Conservation (phyloP, 2,113 vertebrate genomes). For the Rhea americana region DNA sequence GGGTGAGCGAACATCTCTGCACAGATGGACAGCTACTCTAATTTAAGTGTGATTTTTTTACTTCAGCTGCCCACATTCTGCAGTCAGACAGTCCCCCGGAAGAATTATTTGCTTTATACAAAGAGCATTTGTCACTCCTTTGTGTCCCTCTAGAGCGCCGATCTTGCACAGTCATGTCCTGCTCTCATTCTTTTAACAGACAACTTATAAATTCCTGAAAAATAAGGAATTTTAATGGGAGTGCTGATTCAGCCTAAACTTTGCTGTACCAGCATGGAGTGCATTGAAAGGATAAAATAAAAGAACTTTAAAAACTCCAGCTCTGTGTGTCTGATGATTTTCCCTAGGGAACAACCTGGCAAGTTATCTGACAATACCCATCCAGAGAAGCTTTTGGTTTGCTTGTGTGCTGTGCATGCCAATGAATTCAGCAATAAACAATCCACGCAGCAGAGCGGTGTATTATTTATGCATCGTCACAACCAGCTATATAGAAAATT, state of each 20-base stretch:
- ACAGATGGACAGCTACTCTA: not conserved
- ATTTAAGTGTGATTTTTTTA: too few species aligned
- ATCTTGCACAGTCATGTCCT: rapidly evolving
- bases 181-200: not conserved
- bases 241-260: conserved; percentile 12
- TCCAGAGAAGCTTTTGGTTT: not conserved
- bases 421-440: not conserved
- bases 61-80: not conserved
- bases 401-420: not conserved
- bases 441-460: not conserved
- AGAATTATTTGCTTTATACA: rapidly evolving
- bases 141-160: not conserved
- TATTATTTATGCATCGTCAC: conserved; percentile 28
- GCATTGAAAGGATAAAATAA: not conserved
- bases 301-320: conserved; percentile 8
- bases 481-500: conserved; percentile 19
- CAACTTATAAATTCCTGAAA: not conserved
- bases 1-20: rapidly evolving
- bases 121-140: rapidly evolving
- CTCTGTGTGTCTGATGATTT: conserved; percentile 10
- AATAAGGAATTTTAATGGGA: not conserved
- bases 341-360: conserved; percentile 14
- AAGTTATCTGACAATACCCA: conserved; percentile 5
- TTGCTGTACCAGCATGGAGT: not conserved
- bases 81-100: not conserved